These are phyloP conservation scores for Embidobia sp. DNA, from an alignment of 2,888 invertebrate genomes.

Conservation along the genomic window DNA sequence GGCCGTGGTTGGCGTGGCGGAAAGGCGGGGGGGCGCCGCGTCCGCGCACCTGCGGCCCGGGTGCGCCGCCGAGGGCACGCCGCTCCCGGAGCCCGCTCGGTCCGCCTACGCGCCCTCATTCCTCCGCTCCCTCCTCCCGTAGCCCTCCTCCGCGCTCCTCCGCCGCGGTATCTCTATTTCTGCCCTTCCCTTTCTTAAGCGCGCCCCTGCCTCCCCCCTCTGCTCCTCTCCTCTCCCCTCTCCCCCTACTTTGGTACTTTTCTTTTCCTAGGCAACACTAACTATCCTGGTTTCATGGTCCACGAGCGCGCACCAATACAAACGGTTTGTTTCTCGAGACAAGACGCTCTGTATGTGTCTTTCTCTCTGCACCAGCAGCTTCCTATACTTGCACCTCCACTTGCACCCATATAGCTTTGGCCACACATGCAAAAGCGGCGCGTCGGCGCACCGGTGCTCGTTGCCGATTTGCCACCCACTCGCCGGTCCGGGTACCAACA, in stretches of 20 bases:
- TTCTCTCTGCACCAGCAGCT: conserved; percentile 32
- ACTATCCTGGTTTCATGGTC: conserved; percentile 56
- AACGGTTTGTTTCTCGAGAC: conserved; percentile 22
- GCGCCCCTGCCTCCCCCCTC: conserved; percentile 29
- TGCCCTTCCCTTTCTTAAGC: conserved; percentile 66
- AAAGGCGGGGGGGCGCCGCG: conserved; percentile 79
- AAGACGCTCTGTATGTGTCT: conserved; percentile 14
- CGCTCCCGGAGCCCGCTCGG: conserved; percentile 76
- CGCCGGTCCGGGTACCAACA: conserved; percentile 35
- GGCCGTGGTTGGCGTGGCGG: conserved; percentile 62
- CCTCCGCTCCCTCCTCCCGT: conserved; percentile 65
- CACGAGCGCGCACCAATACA: conserved; percentile 50
- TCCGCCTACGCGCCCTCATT: conserved; percentile 76
- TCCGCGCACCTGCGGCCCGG: conserved; percentile 81
- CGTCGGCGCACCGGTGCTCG: conserved; percentile 22
- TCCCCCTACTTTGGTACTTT: conserved; percentile 44
- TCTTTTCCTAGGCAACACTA: conserved; percentile 61
- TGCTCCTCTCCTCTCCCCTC: conserved; percentile 21
- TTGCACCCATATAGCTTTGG: too few species aligned
- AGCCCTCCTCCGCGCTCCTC: conserved; percentile 31
- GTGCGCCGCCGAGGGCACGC: conserved; percentile 80
- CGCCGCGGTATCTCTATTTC: conserved; percentile 63
- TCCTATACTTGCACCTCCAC: too few species aligned
- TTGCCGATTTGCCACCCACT: conserved; percentile 48
- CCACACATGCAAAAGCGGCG: too few species aligned